Percentiles rank a stretch among this genome's conserved stretches.
phyloP scores from a whole-genome alignment of 2,113 vertebrate species.

The Gadus chalcogrammus region DNA sequence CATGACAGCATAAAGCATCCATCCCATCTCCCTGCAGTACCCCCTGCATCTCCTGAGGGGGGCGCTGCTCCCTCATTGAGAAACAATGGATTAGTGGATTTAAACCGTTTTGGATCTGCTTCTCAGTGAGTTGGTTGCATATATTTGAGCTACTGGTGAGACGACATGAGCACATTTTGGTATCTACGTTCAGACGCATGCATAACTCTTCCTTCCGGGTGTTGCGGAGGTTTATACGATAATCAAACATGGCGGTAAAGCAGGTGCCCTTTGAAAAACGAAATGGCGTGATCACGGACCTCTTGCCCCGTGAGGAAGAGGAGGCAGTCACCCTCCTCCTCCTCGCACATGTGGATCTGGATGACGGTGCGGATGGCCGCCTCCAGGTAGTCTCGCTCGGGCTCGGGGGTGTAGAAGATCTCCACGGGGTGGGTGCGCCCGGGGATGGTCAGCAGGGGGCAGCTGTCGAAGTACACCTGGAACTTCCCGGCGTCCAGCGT shows the following conservation, averaged over 20 bases:
- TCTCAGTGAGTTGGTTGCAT: no score
- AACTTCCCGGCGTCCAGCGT: slow-evolving; percentile 98
- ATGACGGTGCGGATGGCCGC: slow-evolving; percentile 98
- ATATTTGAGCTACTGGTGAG: no score
- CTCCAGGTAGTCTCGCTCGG: slow-evolving; percentile 96
- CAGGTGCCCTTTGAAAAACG: neutral
- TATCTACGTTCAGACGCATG: no score
- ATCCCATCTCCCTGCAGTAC: no score
- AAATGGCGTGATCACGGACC: slow-evolving; percentile 66
- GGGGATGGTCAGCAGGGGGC: slow-evolving; percentile 95
- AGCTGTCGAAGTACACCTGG: slow-evolving; percentile 97
- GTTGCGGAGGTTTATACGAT: no score
- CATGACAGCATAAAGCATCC: no score
- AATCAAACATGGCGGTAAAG: neutral
- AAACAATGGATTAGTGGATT: no score
- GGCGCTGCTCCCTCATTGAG: no score
- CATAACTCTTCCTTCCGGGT: no score
- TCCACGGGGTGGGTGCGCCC: slow-evolving; percentile 98
- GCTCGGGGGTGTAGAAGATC: slow-evolving; percentile 99
- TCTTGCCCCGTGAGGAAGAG: slow-evolving; percentile 98
- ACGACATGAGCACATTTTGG: no score
- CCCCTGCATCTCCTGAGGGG: no score
- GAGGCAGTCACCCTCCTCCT: slow-evolving; percentile 94
- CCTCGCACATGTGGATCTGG: slow-evolving; percentile 99
- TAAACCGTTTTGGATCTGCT: no score